phyloP scores from a whole-genome alignment of 2,888 invertebrate species.

The Gari tellinella region DNA sequence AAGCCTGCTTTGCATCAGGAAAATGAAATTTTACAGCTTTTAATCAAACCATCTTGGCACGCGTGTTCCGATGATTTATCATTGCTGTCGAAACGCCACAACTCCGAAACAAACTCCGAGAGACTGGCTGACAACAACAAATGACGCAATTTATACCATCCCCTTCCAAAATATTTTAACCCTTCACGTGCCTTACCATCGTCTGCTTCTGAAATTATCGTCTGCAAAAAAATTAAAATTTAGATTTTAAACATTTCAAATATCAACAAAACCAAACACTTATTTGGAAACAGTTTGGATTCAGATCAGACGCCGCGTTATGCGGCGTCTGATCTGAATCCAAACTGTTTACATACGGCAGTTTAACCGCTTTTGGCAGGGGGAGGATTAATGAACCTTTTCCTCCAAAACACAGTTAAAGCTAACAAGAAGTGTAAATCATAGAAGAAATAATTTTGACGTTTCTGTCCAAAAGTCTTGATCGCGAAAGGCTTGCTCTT shows the following conservation, averaged over 20 bases:
- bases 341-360: too few relatives aligned
- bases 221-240: too few relatives aligned
- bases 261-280: too few relatives aligned
- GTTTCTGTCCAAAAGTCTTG: constrained; percentile 61
- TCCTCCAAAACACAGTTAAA: constrained; percentile 51
- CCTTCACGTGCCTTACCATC: too few relatives aligned
- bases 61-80: constrained; percentile 59
- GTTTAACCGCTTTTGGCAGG: too few relatives aligned
- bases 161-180: constrained; percentile 63
- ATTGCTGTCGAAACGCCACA: constrained; percentile 47
- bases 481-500: constrained; percentile 56
- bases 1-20: constrained; percentile 64
- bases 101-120: constrained; percentile 48
- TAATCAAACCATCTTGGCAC: constrained; percentile 66
- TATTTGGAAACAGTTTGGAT: too few relatives aligned
- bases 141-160: constrained; percentile 66
- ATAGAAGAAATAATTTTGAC: constrained; percentile 62
- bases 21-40: constrained; percentile 67
- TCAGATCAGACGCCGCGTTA: too few relatives aligned
- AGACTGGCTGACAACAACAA: constrained; percentile 59
- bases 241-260: too few relatives aligned
- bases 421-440: constrained; percentile 52
- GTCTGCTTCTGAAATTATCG: too few relatives aligned
- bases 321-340: too few relatives aligned
- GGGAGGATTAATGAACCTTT: constrained; percentile 60